Conservation (phyloP, 2,888 invertebrate genomes). For the Tethea ocularis region DNA sequence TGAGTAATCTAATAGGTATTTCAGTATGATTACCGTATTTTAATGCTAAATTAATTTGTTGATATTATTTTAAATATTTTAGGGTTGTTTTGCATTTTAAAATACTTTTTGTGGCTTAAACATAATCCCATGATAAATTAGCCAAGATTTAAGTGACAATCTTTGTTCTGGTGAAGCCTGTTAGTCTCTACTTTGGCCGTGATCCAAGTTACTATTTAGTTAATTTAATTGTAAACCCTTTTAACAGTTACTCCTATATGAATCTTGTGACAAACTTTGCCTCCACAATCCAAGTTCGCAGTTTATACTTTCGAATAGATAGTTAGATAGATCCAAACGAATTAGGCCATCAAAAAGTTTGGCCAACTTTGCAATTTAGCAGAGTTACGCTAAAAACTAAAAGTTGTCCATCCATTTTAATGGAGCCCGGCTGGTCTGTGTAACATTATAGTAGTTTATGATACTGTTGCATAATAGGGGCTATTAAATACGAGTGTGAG, state of each 20-base stretch:
- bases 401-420: conserved; percentile 21
- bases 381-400: conserved; percentile 18
- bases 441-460: too few species aligned
- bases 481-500: too few species aligned
- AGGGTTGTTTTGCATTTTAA: background rate
- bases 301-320: background rate
- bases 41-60: too few species aligned
- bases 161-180: too few species aligned
- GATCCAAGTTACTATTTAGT: background rate
- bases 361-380: conserved; percentile 13
- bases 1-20: too few species aligned
- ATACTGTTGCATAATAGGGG: too few species aligned
- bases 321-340: background rate
- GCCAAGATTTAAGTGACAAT: too few species aligned
- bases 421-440: background rate
- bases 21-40: too few species aligned
- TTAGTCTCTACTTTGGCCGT: too few species aligned
- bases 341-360: background rate
- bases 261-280: background rate
- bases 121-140: background rate
- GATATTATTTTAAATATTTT: background rate
- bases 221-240: background rate
- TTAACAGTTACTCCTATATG: background rate
- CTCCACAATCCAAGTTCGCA: background rate
- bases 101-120: too few species aligned